Evolutionary conservation across 1,140 invertebrate genomes (phyloP).

Genomic region (Lordiphosa clarofinis): DNA sequence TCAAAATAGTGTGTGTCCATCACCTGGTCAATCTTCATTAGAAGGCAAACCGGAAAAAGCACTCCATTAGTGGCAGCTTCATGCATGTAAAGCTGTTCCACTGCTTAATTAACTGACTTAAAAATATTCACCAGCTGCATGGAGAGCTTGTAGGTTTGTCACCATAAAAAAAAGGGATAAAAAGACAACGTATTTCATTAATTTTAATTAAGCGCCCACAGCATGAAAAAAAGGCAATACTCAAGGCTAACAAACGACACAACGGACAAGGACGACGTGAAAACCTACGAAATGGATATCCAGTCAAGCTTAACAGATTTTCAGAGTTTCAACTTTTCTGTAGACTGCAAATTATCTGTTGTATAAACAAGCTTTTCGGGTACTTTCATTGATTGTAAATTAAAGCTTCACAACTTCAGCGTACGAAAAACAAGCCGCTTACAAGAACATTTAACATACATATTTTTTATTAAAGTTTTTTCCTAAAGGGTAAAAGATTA

Average conservation of each 20-base stretch:
- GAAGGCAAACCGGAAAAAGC: neutral
- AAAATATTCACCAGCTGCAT: conserved; percentile 55
- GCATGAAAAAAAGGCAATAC: conserved; percentile 48
- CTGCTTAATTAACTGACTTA: conserved; percentile 61
- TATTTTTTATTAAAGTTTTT: too few relatives aligned
- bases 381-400: too few relatives aligned
- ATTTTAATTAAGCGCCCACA: conserved; percentile 71
- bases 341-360: neutral
- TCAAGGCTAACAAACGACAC: neutral
- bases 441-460: too few relatives aligned
- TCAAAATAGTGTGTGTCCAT: neutral
- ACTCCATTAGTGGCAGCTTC: neutral
- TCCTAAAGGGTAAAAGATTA: too few relatives aligned
- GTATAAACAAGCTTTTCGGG: too few relatives aligned
- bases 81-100: conserved; percentile 12
- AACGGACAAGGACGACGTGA: neutral
- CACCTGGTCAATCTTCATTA: conserved; percentile 15
- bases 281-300: neutral
- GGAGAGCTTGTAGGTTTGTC: conserved; percentile 1
- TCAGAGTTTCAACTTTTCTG: too few relatives aligned
- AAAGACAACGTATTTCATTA: conserved; percentile 69
- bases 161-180: conserved; percentile 46
- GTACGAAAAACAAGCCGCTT: too few relatives aligned
- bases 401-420: too few relatives aligned
- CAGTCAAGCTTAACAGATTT: neutral